Evolutionary conservation across 2,888 invertebrate genomes (phyloP), one percentile per base, ranked within the genome.

Genomic region (Tenthredo notha): DNA sequence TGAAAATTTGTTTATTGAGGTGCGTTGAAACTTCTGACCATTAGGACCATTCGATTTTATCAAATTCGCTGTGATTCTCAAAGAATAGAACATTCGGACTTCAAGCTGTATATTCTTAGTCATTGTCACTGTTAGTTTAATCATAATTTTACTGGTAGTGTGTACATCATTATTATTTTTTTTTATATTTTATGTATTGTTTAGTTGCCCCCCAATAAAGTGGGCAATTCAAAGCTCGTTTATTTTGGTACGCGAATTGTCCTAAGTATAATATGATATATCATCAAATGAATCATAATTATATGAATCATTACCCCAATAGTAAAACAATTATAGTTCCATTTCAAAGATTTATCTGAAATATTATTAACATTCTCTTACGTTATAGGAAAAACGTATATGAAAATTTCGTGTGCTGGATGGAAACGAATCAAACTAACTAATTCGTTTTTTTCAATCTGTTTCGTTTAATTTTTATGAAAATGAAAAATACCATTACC

Each of bases 41-140:
- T 5, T 18, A 18, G 5, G 21, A 43, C 43, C 21, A 74, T 74
- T 43, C n/a, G 21, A 74, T 40, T 74, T 12, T 21, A 29, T 43
- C 21, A 21, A 25, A 43, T 74, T 21, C 3, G 40, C 43, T 74
- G 43, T 40, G 72, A 74, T 74, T 40, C 40, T 21, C 12, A 21
- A 74, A 43, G 25, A 18, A 43, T 18, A 74, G 21, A 40, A 29
- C 9, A 43, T 43, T 74, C 12, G 12, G 43, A 74, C 21, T 74
- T 40, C 1, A 74, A 74, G 40, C 72, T 74, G 72, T 74, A 74
- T 74, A 74, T 74, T 43, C 6, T 74, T 12, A 74, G 72, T 74
- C 72, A 72, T 43, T 72, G 37, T 72, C 25, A 10, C 10, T 72
- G 43, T 21, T 40, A 37, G 21, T 72, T 40, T 9, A 40, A 72